phyloP scores from a whole-genome alignment of 2,113 vertebrate species.

The Dipodomys merriami region DNA sequence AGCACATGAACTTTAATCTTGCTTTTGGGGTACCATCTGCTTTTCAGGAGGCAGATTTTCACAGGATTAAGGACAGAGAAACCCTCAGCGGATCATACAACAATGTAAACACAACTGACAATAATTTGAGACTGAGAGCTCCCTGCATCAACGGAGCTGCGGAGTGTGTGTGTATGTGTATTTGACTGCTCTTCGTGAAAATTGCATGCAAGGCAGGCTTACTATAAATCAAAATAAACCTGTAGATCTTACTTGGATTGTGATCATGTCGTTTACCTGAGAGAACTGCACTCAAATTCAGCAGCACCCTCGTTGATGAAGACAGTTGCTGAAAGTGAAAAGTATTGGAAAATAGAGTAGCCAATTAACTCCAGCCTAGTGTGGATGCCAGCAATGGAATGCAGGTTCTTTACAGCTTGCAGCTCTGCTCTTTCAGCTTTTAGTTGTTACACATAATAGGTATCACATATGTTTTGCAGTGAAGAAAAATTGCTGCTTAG shows the following conservation, averaged over 20 bases:
- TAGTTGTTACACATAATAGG: constrained; percentile 9
- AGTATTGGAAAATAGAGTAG: not conserved
- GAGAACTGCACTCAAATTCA: not conserved
- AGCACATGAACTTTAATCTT: too few species aligned
- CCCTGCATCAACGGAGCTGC: too few species aligned
- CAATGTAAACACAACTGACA: too few species aligned
- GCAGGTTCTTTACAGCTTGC: not conserved
- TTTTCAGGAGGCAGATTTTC: too few species aligned
- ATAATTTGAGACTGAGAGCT: too few species aligned
- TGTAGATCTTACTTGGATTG: not conserved
- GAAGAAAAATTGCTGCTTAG: constrained; percentile 31
- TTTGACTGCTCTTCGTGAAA: too few species aligned
- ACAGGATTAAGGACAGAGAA: too few species aligned
- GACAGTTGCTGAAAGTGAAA: not conserved
- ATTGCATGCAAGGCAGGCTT: not conserved
- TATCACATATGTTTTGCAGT: constrained; percentile 16
- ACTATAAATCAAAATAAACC: constrained; percentile 16
- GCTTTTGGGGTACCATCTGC: too few species aligned
- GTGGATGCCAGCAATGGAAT: not conserved
- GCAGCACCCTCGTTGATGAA: not conserved
- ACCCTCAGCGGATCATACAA: too few species aligned
- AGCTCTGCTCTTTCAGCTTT: constrained; percentile 10
- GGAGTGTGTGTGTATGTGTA: too few species aligned
- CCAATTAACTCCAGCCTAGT: not conserved
- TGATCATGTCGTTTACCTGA: not conserved